phyloP scores from a whole-genome alignment of 1,140 invertebrate species.

The Nasonia vitripennis region DNA sequence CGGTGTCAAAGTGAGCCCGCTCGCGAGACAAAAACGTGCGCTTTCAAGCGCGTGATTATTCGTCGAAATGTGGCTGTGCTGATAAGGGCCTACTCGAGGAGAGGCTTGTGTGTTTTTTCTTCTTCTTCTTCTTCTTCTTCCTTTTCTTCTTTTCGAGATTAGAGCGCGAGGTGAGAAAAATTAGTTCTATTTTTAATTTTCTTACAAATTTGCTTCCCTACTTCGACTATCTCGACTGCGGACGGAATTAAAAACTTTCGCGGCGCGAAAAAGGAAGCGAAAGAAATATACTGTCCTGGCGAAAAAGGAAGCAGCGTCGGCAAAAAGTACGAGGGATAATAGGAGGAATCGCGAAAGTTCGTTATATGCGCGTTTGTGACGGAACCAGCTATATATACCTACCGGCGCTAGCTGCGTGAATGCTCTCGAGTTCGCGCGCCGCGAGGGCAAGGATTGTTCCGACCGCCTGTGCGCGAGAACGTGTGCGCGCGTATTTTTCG shows the following conservation, averaged over 20 bases:
- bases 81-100: not conserved
- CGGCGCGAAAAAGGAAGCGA: no score
- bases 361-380: not conserved
- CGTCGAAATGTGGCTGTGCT: not conserved
- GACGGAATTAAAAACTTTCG: no score
- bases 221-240: no score
- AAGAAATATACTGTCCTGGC: no score
- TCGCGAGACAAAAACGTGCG: no score
- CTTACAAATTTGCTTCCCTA: no score
- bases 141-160: no score
- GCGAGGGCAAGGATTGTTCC: constrained; percentile 13
- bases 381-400: not conserved
- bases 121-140: no score
- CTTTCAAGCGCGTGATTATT: not conserved
- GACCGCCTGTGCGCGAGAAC: not conserved
- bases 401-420: not conserved
- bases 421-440: not conserved
- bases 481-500: not conserved
- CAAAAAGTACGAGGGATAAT: not conserved
- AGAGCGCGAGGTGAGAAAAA: no score
- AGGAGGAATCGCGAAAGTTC: constrained; percentile 48
- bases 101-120: not conserved
- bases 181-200: no score
- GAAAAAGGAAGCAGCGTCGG: no score
- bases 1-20: not conserved